Evolutionary conservation across 2,113 vertebrate species (phyloP), one percentile per base, ranked within the genome.

Genomic region (Rallus limicola): DNA sequence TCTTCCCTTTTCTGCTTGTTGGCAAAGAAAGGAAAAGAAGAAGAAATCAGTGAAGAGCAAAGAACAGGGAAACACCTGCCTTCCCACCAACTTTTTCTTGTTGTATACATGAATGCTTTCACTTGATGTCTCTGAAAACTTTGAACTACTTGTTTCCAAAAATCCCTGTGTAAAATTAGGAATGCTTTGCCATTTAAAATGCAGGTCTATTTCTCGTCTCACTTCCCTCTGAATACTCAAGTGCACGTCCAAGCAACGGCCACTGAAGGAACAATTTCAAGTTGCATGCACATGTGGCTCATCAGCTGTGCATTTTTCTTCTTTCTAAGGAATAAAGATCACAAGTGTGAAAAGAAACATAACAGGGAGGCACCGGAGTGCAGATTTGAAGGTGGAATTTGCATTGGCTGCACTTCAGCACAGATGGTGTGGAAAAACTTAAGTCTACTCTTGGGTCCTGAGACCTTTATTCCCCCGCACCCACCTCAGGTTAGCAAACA

Each of bases 281-380:
- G 71, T 36, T 94, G 62, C 56, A 55, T 25, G 23, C 56, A 92
- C 94, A 85, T 40, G 10, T 72, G 70, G 36, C 65, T 86, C 72
- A 55, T 92, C 74, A 82, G 34, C 75, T 95, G 90, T 86, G 36
- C 62, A 59, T 94, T 97, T 89, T 86, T 95, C 29, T 82, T 83
- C 64, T 96, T 96, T 94, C 75, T 74, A 93, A 95, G 94, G 83
- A 91, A 83, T 90, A 97, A 67, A 82, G 93, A 92, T 93, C 59
- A 78, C 75, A 93, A 92, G 74, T 93, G 31, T 93, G 94, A 95
- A 97, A 93, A 90, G 64, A 97, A 97, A 97, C 60, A 33, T 93
- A 94, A 86, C 78, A 92, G 58, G 60, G 68, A 97, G 80, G 79
- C 86, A 88, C n/a, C 5, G 8, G 50, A 97, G 64, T 96, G 80